These are phyloP conservation scores for Bubo bubo DNA, from an alignment of 2,113 vertebrate genomes.

Conservation along the genomic window DNA sequence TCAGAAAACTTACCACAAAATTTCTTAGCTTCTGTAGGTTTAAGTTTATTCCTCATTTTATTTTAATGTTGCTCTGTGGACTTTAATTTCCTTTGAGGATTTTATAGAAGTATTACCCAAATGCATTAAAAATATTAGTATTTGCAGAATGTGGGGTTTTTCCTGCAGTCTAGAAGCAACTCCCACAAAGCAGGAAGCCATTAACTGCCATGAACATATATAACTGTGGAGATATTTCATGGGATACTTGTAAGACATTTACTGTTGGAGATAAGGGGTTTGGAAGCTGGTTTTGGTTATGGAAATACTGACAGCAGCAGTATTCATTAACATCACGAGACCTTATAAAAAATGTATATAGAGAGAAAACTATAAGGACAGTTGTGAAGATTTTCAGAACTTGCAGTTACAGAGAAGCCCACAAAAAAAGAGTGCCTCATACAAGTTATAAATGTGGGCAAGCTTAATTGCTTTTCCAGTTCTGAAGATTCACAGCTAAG, in stretches of 20 bases:
- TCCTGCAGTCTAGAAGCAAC: neutral
- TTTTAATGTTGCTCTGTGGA: neutral
- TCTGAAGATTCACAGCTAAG: neutral
- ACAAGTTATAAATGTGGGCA: neutral
- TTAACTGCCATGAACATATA: neutral
- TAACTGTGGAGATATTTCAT: neutral
- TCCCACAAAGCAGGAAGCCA: neutral
- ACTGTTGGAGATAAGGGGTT: neutral
- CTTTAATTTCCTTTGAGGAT: neutral
- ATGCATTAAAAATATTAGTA: neutral
- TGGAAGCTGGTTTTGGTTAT: neutral
- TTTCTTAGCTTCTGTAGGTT: neutral
- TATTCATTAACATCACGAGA: neutral
- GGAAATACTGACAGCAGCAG: neutral
- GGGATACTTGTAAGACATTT: neutral
- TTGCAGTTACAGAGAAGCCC: neutral
- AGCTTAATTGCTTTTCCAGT: neutral
- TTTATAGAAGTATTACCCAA: neutral
- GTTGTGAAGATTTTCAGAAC: neutral
- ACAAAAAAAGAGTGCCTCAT: neutral
- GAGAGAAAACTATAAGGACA: neutral
- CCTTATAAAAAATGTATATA: neutral
- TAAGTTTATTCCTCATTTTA: neutral
- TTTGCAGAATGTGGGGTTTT: neutral
- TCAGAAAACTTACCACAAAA: neutral